Percentiles rank a stretch among this genome's conserved stretches.
Conservation (phyloP, 1,140 invertebrate species). For the Holcopasites calliopsidis region DNA sequence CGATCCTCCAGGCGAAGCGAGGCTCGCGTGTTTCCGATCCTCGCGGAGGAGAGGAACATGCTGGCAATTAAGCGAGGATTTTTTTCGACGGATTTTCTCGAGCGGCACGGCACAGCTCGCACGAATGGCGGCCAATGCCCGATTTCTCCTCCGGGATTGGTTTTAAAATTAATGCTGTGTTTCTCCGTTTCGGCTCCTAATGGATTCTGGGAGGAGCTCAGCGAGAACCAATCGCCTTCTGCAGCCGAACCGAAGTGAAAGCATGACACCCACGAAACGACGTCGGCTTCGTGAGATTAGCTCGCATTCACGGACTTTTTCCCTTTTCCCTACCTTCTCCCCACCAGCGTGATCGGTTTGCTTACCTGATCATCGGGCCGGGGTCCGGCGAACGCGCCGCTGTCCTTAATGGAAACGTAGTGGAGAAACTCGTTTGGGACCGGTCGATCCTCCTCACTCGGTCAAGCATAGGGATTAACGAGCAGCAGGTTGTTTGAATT, state of each 20-base stretch:
- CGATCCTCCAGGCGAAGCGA: slow-evolving; percentile 49
- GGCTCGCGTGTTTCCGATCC: slow-evolving; percentile 58
- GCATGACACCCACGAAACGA: slow-evolving; percentile 76
- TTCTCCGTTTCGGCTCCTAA: slow-evolving; percentile 77
- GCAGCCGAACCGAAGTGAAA: slow-evolving; percentile 70
- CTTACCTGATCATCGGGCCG: slow-evolving; percentile 23
- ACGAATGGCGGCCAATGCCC: slow-evolving; percentile 69
- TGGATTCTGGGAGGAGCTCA: slow-evolving; percentile 78
- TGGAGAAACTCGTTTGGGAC: not conserved
- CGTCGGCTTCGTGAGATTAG: slow-evolving; percentile 69
- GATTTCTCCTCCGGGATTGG: slow-evolving; percentile 72
- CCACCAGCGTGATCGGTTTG: not conserved
- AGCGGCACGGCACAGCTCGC: slow-evolving; percentile 28
- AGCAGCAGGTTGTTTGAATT: too few relatives aligned
- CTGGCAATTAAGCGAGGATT: slow-evolving; percentile 71
- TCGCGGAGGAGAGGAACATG: not conserved
- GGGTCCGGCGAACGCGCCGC: not conserved
- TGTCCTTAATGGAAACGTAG: not conserved
- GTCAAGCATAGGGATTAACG: not conserved
- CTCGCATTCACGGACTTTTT: slow-evolving; percentile 64
- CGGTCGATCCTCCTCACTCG: not conserved
- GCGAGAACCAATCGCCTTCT: slow-evolving; percentile 76
- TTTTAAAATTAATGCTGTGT: slow-evolving; percentile 78
- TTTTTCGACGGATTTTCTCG: slow-evolving; percentile 64
- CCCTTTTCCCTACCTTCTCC: slow-evolving; percentile 44